Base-by-base conservation (phyloP, 2,888 invertebrate genomes). In the Abrostola tripartita region DNA sequence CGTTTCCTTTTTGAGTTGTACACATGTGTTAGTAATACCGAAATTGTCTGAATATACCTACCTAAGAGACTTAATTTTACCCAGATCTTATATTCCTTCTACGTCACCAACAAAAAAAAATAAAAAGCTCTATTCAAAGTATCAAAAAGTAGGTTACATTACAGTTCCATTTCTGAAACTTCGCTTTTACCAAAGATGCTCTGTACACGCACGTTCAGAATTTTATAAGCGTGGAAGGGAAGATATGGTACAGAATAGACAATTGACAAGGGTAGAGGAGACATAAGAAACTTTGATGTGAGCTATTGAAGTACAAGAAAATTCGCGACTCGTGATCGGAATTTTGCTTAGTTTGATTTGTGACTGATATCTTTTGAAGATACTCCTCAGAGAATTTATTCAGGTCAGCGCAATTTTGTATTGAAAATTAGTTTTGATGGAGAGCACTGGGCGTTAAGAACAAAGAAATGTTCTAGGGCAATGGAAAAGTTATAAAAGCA, bases 251-350 rank as follows among this genome's bases (percentile, higher is more conserved):
- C 66, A 81, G 84, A 88, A 89, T 86, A 88, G 87, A 85, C 86
- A 87, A 86, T 88, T 91, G 91, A 90, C 84, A 86, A 90, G 90
- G 89, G 90, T 91, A 79, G 66, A 84, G 74, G 76, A 83, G 80
- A 86, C 85, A 83, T 84, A 85, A 85, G 86, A 87, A 88, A 89
- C 87, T 90, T 89, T 88, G 89, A 90, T 89, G 85, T 84, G 81
- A 83, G 82, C 86, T 84, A 87, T 86, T 87, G 86, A 85, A 87
- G 87, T 88, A 84, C 82, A 85, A 83, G 86, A 84, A 86, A 88
- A 86, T 87, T 87, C 79, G 65, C 79, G 73, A 83, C 69, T 84
- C 90, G 89, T 90, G 89, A 87, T 85, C 83, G 59, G 89, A 90
- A 90, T 89, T 85, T 83, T 76, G 74, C 76, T 84, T 74, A 82